Percentiles rank a stretch among this genome's conserved stretches.
phyloP scores from a whole-genome alignment of 2,888 invertebrate genomes.

The Neuroscelio doddi region DNA sequence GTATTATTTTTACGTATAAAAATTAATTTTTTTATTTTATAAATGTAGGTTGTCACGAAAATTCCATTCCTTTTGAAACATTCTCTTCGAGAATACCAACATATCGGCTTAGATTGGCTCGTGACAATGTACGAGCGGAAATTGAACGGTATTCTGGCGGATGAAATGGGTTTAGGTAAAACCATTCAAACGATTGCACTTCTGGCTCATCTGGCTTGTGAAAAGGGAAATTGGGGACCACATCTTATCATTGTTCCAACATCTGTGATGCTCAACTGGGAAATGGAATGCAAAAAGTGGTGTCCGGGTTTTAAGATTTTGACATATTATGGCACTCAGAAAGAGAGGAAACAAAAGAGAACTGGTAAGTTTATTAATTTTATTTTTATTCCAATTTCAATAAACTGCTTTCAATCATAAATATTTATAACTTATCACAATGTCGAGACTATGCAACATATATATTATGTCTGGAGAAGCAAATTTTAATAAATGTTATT shows the following conservation, averaged over 20 bases:
- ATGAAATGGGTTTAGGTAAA: conserved; percentile 98
- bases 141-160: conserved; percentile 95
- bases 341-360: conserved; percentile 93
- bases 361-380: conserved; percentile 72
- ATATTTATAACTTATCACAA: too few relatives aligned
- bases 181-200: conserved; percentile 97
- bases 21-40: too few relatives aligned
- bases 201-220: conserved; percentile 94
- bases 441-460: too few relatives aligned
- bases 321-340: conserved; percentile 97
- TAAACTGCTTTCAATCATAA: too few relatives aligned
- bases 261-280: conserved; percentile 99
- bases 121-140: conserved; percentile 96
- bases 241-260: conserved; percentile 99
- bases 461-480: too few relatives aligned
- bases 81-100: conserved; percentile 94
- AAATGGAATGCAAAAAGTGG: conserved; percentile 99
- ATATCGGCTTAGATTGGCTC: conserved; percentile 97
- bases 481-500: too few relatives aligned
- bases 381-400: background rate
- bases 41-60: conserved; percentile 85
- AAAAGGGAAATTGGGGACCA: conserved; percentile 96
- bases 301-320: conserved; percentile 99
- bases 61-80: conserved; percentile 95
- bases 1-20: conserved; percentile 42